A percentile compares a stretch with the other conserved stretches of the same genome.
Evolutionary conservation across 1,140 invertebrate species (phyloP).

Genomic region (Whitmania pigra): DNA sequence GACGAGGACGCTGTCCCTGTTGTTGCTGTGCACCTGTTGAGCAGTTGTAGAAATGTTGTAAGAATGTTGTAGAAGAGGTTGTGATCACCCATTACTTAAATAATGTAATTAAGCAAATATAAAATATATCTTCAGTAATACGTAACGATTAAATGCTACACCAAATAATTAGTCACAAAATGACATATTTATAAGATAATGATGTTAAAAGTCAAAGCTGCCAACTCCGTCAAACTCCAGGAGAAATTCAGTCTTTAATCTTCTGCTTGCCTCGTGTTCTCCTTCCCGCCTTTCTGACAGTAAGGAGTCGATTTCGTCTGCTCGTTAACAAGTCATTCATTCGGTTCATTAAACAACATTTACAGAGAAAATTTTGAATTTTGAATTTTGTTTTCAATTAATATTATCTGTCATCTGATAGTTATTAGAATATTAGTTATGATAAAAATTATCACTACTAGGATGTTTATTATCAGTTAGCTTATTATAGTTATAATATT

Average conservation of each 20-base stretch:
- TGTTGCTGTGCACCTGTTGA: constrained; percentile 2
- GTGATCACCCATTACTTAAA: not conserved
- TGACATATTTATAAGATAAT: too few species aligned
- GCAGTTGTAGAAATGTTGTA: not conserved
- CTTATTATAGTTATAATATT: not conserved
- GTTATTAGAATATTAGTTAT: too few species aligned
- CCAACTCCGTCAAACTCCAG: constrained; percentile 74
- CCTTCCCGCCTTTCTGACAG: constrained; percentile 75
- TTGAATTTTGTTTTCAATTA: too few species aligned
- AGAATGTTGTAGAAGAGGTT: too few species aligned
- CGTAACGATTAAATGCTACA: too few species aligned
- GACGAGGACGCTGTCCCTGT: constrained; percentile 78
- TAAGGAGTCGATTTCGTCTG: constrained; percentile 87
- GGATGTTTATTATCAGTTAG: not conserved
- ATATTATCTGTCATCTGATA: too few species aligned
- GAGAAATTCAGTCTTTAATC: constrained; percentile 93
- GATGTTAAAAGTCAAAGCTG: not conserved
- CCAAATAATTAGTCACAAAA: too few species aligned
- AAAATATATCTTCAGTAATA: too few species aligned
- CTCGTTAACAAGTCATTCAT: not conserved
- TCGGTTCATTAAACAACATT: too few species aligned
- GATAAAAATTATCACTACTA: not conserved
- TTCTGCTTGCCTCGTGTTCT: constrained; percentile 84
- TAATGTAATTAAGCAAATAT: too few species aligned
- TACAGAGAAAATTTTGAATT: too few species aligned